phyloP scores from a whole-genome alignment of 2,113 vertebrate species.

The Physeter macrocephalus region DNA sequence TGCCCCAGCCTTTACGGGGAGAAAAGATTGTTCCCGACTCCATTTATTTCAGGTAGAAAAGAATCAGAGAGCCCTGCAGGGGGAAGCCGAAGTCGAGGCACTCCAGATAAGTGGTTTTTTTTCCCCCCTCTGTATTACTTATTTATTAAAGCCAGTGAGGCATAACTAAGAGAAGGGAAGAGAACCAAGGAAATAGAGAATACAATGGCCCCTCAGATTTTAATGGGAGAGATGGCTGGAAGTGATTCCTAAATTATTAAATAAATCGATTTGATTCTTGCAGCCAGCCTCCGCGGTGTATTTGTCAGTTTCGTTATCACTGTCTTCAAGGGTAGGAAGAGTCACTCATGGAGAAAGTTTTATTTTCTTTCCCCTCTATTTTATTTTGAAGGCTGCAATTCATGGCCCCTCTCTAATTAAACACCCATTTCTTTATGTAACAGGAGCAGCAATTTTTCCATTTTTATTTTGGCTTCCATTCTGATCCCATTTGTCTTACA shows the following conservation, averaged over 20 bases:
- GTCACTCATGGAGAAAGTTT: conserved; percentile 76
- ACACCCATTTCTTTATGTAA: conserved; percentile 66
- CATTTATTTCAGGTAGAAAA: conserved; percentile 79
- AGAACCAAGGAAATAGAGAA: conserved; percentile 80
- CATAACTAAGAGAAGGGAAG: conserved; percentile 84
- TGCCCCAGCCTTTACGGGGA: conserved; percentile 63
- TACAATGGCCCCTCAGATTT: conserved; percentile 84
- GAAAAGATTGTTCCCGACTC: conserved; percentile 69
- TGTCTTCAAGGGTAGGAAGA: conserved; percentile 75
- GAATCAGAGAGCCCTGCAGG: conserved; percentile 75
- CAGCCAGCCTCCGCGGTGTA: conserved; percentile 80
- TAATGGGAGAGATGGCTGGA: conserved; percentile 85
- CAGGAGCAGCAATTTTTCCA: conserved; percentile 32
- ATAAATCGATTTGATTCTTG: conserved; percentile 83
- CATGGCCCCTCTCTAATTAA: conserved; percentile 76
- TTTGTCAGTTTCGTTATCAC: conserved; percentile 82
- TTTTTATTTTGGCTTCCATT: conserved; percentile 34
- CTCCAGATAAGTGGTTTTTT: conserved; percentile 81
- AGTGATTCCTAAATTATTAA: conserved; percentile 90
- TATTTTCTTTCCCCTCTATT: not conserved
- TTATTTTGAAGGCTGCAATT: conserved; percentile 65
- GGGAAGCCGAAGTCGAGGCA: conserved; percentile 72
- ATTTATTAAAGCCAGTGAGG: conserved; percentile 87
- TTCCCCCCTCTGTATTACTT: conserved; percentile 79
- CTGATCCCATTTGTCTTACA: conserved; percentile 26